Base-by-base conservation (phyloP, 2,888 invertebrate species). In the Myathropa florea region DNA sequence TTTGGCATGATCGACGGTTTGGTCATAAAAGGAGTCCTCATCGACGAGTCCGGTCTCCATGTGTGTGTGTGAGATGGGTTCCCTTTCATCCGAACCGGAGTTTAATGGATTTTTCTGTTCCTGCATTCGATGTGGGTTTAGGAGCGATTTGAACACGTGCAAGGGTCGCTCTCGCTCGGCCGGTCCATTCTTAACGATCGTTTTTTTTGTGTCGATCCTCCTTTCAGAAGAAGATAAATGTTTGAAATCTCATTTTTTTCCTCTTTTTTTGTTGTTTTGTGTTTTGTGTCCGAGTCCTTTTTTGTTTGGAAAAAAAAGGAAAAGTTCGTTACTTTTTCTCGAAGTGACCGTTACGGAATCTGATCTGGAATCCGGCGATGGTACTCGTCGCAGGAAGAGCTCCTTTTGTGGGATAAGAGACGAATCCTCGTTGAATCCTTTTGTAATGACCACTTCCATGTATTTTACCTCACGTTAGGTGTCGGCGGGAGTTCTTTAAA, bases 101-200 rank as follows among this genome's bases (percentile, higher is more conserved):
- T 85, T 73, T 83, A 86, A 86, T 86, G 86, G 86, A 86, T 83
- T 83, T 86, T 83, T 82, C 36, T 79, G 83, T 82, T 83, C 63
- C 60, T 73, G 55, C 23, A 75, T 86, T 73, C 68, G 75, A 78
- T 75, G 78, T 65, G 71, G 86, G 77, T 78, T 86, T 75, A 67
- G 78, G 73, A 79, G 64, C 75, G 83, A 83, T 86, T 83, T 86
- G 86, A 86, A 86, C 86, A 86, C 86, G 86, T 86, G 86, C 86
- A 86, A 86, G 86, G 86, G 86, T 86, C 86, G 78, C 73, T 65
- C 33, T 28, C 39, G 14, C 39, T 39, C 39, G 39, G 39, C 46
- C 46, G 46, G 46, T 18, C 46, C 46, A 46, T n/a, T 46, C 46
- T 18, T 46, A 18, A 46, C 59, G 71, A 78, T n/a, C 64, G 28